A percentile compares a stretch with the other conserved stretches of the same genome.
Evolutionary conservation across 2,797 vertebrate species (phyloP).

Genomic region (Melanotaenia nigrans): DNA sequence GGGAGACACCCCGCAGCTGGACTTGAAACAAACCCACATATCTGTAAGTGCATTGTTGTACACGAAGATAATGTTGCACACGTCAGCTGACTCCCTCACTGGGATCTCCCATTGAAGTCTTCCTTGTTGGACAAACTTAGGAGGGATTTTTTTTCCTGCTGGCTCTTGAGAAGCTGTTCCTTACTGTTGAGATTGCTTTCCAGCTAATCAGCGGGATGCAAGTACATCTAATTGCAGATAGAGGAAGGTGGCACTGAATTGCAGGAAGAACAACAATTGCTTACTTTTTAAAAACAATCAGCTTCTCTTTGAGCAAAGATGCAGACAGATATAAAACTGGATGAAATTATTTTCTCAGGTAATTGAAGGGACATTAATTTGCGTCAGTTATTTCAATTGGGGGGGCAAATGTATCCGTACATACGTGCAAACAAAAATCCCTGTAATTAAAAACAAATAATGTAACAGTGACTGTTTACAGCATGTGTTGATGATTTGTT

Average conservation of each 20-base stretch:
- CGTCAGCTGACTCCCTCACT: slow-evolving; percentile 35
- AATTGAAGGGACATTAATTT: neutral
- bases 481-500: too few species aligned
- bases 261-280: slow-evolving; percentile 29
- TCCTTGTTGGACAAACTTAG: slow-evolving; percentile 43
- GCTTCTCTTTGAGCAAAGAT: slow-evolving; percentile 27
- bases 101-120: slow-evolving; percentile 53
- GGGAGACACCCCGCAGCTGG: slow-evolving; percentile 25
- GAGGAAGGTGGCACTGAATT: slow-evolving; percentile 18
- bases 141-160: slow-evolving; percentile 27
- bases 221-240: slow-evolving; percentile 26
- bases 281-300: slow-evolving; percentile 30
- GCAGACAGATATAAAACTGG: neutral
- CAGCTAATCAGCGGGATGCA: slow-evolving; percentile 45
- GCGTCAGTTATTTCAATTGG: neutral
- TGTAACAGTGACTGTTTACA: neutral
- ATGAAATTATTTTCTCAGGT: slow-evolving; percentile 4
- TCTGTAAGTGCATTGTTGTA: slow-evolving; percentile 40
- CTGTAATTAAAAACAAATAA: neutral
- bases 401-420: neutral
- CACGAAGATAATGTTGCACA: slow-evolving; percentile 47
- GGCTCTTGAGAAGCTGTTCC: slow-evolving; percentile 21
- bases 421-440: neutral
- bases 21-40: slow-evolving; percentile 13
- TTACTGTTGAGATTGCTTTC: slow-evolving; percentile 37